phyloP scores from a whole-genome alignment of 1,140 invertebrate genomes.

The Drosophila albomicans region DNA sequence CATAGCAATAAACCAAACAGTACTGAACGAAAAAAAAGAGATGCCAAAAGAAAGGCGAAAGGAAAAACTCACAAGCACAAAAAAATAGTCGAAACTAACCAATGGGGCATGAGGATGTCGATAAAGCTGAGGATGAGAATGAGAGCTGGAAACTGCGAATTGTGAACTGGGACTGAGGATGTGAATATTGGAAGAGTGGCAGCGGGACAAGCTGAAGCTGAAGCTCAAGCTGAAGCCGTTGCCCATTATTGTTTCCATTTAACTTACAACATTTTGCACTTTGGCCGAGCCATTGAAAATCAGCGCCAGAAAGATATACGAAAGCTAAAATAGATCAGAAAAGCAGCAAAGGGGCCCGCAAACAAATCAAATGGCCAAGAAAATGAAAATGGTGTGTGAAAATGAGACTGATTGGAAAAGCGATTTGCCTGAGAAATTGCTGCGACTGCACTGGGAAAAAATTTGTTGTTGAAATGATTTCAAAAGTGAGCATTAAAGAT shows the following conservation, averaged over 20 bases:
- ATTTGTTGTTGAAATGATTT: too few relatives aligned
- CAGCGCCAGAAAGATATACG: slow-evolving; percentile 29
- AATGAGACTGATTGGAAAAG: slow-evolving; percentile 74
- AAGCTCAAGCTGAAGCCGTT: slow-evolving; percentile 29
- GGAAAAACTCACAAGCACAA: slow-evolving; percentile 28
- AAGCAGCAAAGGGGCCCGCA: background rate
- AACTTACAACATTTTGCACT: slow-evolving; percentile 82
- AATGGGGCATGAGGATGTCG: slow-evolving; percentile 3
- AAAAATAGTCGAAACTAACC: background rate
- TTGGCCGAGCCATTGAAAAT: slow-evolving; percentile 61
- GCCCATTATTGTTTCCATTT: slow-evolving; percentile 83
- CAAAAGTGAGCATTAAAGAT: too few relatives aligned
- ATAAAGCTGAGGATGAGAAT: background rate
- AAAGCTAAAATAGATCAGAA: slow-evolving; percentile 65
- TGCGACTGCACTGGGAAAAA: slow-evolving; percentile 6
- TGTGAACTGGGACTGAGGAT: too few relatives aligned
- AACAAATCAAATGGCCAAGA: slow-evolving; percentile 60
- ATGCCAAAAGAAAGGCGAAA: slow-evolving; percentile 37
- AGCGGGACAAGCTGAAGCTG: slow-evolving; percentile 5
- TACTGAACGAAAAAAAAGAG: slow-evolving; percentile 24
- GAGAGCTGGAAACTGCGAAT: too few relatives aligned
- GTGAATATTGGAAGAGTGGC: too few relatives aligned
- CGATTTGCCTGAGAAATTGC: slow-evolving; percentile 43
- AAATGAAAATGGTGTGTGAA: slow-evolving; percentile 67
- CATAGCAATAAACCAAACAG: slow-evolving; percentile 69